Conservation (phyloP, 2,888 invertebrate genomes). For the Metalampra italica region DNA sequence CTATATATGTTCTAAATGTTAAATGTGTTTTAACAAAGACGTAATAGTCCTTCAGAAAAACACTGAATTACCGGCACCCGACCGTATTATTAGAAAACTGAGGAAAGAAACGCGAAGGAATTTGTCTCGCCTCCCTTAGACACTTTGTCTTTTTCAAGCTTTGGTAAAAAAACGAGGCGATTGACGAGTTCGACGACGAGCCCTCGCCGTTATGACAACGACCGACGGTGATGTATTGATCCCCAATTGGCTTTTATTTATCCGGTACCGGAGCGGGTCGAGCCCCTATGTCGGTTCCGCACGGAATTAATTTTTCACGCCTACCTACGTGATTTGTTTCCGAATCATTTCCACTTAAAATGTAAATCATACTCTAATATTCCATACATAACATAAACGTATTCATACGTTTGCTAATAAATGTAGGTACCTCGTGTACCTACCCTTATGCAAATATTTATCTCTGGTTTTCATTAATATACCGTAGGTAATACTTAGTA, state of each 20-base stretch:
- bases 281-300: neutral
- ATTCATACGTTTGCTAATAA: too few species aligned
- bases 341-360: neutral
- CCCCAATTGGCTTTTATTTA: constrained; percentile 1
- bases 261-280: neutral
- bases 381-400: too few species aligned
- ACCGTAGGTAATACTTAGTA: too few species aligned
- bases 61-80: neutral
- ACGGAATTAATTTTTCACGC: neutral
- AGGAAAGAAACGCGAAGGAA: neutral
- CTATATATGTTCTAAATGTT: too few species aligned
- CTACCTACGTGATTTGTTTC: neutral
- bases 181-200: constrained; percentile 3
- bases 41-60: neutral
- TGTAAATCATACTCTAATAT: too few species aligned
- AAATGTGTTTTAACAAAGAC: too few species aligned
- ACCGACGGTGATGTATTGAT: constrained; percentile 7
- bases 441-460: too few species aligned
- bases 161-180: neutral
- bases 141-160: constrained; percentile 3
- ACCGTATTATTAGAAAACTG: constrained; percentile 1
- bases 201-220: neutral
- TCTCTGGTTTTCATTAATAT: too few species aligned
- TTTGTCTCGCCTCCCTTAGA: neutral
- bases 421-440: neutral